Conservation (phyloP, 2,888 invertebrate species). For the Drosophila borealis region DNA sequence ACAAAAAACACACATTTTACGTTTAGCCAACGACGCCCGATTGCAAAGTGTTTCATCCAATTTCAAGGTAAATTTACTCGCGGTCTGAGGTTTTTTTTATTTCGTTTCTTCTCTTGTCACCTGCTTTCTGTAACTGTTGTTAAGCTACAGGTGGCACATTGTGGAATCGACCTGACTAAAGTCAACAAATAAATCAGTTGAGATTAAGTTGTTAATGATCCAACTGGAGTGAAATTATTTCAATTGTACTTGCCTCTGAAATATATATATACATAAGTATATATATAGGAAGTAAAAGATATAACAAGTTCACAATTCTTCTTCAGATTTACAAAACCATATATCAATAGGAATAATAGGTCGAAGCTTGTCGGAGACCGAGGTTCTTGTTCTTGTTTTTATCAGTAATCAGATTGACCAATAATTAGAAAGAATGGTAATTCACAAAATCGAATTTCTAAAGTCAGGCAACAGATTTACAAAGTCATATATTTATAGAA, state of each 20-base stretch:
- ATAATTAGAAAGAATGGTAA: constrained; percentile 11
- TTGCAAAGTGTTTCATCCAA: constrained; percentile 40
- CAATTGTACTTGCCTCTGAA: too few relatives aligned
- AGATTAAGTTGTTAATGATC: background rate
- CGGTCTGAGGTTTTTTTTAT: constrained; percentile 19
- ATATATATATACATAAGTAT: too few relatives aligned
- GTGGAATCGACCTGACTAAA: constrained; percentile 11
- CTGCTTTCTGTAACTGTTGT: constrained; percentile 19
- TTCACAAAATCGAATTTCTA: background rate
- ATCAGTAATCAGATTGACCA: too few relatives aligned
- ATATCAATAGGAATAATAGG: too few relatives aligned
- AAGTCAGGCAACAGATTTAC: background rate
- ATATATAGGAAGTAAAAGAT: too few relatives aligned
- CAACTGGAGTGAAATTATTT: too few relatives aligned
- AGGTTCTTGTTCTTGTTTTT: too few relatives aligned
- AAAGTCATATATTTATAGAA: too few relatives aligned
- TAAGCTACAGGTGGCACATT: constrained; percentile 16
- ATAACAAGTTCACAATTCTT: too few relatives aligned
- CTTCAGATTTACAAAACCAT: too few relatives aligned
- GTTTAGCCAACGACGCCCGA: constrained; percentile 26
- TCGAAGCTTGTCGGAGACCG: too few relatives aligned
- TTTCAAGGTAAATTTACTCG: constrained; percentile 63
- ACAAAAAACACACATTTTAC: constrained; percentile 14
- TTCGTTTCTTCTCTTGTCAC: constrained; percentile 21
- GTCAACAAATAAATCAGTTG: background rate